Evolutionary conservation across 2,888 invertebrate species (phyloP), one percentile per base, ranked within the genome.

Genomic region (Platycnemis pennipes): DNA sequence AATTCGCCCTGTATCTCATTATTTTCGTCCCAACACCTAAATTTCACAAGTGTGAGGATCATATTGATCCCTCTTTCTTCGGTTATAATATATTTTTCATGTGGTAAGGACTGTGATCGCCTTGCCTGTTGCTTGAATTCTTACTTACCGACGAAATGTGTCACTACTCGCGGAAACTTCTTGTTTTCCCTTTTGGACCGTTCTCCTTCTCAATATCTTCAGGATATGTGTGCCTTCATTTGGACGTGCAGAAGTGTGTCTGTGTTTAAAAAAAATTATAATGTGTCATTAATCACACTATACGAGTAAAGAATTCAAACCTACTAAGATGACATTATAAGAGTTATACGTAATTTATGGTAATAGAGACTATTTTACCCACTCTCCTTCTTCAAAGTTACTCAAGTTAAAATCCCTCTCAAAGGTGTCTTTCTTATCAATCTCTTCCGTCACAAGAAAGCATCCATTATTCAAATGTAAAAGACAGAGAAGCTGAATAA

Each of bases 251-350:
- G 11, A 19, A 16, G 49, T 26, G 63, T 26, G 63, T 63, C 8
- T 63, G 63, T n/a, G 63, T 63, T 26, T 2, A 22, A n/a, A 8
- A 26, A n/a, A 37, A 56, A 53, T 56, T 22, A 89, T 56, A 89
- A 89, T 26, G 37, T n/a, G 22, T 19, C 89, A 56, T 89, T 56
- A 89, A 89, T 89, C 89, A 89, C 56, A 56, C 89, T 89, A 16
- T 42, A 56, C 26, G 49, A 0, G 8, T 37, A 42, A 26, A 89
- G 42, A 42, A 56, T 7, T 63, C 56, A 22, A 56, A 89, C 56
- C 89, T 89, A 13, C 22, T 22, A 8, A 37, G 56, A 26, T 22
- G 53, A 89, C 56, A 56, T 37, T 5, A 5, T 63, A 26, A 63
- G 63, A n/a, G 26, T 8, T n/a, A 26, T 19, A 63, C n/a, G n/a